phyloP scores from a whole-genome alignment of 2,113 vertebrate genomes.

The Harpagus bidentatus region DNA sequence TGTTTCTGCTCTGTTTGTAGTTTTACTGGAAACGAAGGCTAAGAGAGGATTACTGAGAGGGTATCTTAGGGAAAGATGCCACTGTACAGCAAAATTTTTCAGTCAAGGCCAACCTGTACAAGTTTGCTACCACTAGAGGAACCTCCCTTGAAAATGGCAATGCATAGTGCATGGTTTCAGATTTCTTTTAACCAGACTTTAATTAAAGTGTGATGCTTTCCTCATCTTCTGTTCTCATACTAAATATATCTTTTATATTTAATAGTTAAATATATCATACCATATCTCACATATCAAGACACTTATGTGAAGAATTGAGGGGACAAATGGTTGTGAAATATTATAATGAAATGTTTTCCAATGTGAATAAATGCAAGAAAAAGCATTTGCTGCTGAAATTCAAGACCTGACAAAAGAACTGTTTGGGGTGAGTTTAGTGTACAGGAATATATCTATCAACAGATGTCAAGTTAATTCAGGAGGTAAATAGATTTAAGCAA shows the following conservation, averaged over 20 bases:
- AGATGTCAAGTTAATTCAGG: conserved; percentile 58
- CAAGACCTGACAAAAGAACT: neutral
- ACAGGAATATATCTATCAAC: conserved; percentile 31
- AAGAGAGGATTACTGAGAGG: neutral
- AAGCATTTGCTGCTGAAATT: neutral
- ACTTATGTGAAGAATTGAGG: neutral
- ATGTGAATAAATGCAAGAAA: neutral
- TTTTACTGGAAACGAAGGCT: neutral
- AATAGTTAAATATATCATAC: neutral
- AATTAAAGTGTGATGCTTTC: neutral
- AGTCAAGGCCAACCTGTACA: neutral
- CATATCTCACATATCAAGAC: neutral
- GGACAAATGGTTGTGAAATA: neutral
- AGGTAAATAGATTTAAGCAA: conserved; percentile 41
- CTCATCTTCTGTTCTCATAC: neutral
- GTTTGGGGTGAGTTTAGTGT: neutral
- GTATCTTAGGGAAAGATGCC: neutral
- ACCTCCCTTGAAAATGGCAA: neutral
- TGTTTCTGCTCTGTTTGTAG: neutral
- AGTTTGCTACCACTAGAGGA: neutral
- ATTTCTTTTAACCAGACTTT: neutral
- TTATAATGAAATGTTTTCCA: neutral
- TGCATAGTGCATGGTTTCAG: neutral
- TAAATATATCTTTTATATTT: neutral
- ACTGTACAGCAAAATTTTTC: neutral